These are phyloP conservation scores for Heteromormyrus szaboi DNA, from an alignment of 2,797 vertebrate species.

Conservation along the genomic window DNA sequence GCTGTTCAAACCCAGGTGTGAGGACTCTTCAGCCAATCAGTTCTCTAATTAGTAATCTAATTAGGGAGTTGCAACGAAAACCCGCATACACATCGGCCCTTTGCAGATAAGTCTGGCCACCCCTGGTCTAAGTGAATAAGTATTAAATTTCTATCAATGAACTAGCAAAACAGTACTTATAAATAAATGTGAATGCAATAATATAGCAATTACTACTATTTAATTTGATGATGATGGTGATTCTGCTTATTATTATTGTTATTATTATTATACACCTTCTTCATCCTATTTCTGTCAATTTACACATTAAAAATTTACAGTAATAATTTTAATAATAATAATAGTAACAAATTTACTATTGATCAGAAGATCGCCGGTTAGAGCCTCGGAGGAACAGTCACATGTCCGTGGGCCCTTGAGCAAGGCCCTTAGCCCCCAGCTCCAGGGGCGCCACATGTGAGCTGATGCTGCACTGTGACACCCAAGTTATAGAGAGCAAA, in stretches of 20 bases:
- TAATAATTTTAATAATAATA: no score
- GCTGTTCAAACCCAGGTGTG: no score
- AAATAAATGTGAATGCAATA: background rate
- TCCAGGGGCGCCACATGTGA: background rate
- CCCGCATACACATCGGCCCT: no score
- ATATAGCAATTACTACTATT: background rate
- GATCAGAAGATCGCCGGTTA: no score
- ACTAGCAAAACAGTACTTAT: background rate
- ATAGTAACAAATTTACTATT: no score
- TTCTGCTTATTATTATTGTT: background rate
- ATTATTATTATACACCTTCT: background rate
- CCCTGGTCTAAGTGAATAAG: background rate
- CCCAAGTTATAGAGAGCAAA: background rate
- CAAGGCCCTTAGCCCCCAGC: background rate
- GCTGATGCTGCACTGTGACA: background rate
- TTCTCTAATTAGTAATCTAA: no score
- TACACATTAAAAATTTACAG: background rate
- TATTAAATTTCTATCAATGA: background rate
- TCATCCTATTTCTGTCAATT: background rate
- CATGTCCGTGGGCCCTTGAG: background rate
- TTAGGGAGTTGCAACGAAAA: no score
- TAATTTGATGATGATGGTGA: background rate
- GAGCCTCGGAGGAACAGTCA: background rate
- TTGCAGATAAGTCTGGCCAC: no score
- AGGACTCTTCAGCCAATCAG: no score